phyloP scores from a whole-genome alignment of 2,888 invertebrate species.

The Epinotia nisella region DNA sequence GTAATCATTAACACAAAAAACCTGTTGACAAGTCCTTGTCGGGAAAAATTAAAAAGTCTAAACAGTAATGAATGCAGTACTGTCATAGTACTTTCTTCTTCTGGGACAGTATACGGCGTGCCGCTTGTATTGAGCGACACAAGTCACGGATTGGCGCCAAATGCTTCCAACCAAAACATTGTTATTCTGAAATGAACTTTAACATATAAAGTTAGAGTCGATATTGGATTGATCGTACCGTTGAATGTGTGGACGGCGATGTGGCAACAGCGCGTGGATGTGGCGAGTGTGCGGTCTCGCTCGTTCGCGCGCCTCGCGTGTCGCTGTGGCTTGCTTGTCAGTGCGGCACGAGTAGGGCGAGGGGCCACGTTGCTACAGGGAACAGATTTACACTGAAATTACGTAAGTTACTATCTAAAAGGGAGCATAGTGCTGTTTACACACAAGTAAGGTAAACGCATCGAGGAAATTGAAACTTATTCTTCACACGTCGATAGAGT shows the following conservation, averaged over 20 bases:
- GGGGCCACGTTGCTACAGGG: neutral
- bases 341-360: constrained; percentile 13
- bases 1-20: constrained; percentile 59
- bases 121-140: constrained; percentile 50
- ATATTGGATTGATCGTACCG: neutral
- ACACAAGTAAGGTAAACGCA: too few species aligned
- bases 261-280: constrained; percentile 56
- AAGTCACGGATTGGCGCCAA: constrained; percentile 45
- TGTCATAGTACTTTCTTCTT: neutral
- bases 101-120: neutral
- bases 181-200: constrained; percentile 12
- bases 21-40: constrained; percentile 58
- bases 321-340: constrained; percentile 25
- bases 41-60: neutral
- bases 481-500: too few species aligned
- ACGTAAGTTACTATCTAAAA: constrained; percentile 8
- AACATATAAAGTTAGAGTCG: neutral
- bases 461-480: too few species aligned
- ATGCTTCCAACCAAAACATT: neutral
- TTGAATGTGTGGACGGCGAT: constrained; percentile 45
- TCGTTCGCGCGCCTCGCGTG: constrained; percentile 45
- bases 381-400: neutral
- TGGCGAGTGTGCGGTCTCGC: constrained; percentile 50
- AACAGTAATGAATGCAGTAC: neutral
- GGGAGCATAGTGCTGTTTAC: neutral